Evolutionary conservation across 2,888 invertebrate genomes (phyloP), one percentile per base, ranked within the genome.

Genomic region (Phytoseiulus persimilis): DNA sequence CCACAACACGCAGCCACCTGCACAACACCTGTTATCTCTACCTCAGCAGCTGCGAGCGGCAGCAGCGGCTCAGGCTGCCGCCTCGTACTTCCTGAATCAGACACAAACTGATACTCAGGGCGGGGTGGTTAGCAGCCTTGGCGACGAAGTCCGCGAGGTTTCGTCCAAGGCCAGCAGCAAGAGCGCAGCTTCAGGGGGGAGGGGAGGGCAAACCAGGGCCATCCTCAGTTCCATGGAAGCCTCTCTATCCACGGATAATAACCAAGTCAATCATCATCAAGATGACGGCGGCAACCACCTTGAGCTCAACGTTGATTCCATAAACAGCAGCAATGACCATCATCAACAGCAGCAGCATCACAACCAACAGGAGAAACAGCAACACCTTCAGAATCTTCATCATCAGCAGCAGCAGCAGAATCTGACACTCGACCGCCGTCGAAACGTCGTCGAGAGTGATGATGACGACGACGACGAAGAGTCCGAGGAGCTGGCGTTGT

Each of bases 211-310:
- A 87, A 45, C 87, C 87, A 87, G 87, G 87, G 87, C 87, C 87
- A 45, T 45, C 87, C 87, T 87, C 87, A 87, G 87, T 87, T 33
- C 87, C 87, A 87, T 87, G 87, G 87, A 87, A 87, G 87, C 87
- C 87, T 87, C 87, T 87, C 87, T 87, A 87, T 87, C 87, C 87
- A 87, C 87, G 87, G 87, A 87, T 87, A 45, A 87, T 45, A 87
- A 87, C 87, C 65, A 65, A 65, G 65, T 65, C 65, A 65, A 65
- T 65, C 65, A 65, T 65, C 65, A 65, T 65, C 65, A 65, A 65
- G 65, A 65, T 65, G 65, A 65, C 65, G 65, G 65, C 65, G 65
- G 65, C 14, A 65, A 65, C 65, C 11, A 65, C 65, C 65, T 23
- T 65, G 65, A 65, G 65, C 65, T 65, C 28, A 65, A 65, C 28